Percentiles rank a stretch among this genome's conserved stretches.
Evolutionary conservation across 2,888 invertebrate genomes (phyloP).

Genomic region (Mystacides longicornis): DNA sequence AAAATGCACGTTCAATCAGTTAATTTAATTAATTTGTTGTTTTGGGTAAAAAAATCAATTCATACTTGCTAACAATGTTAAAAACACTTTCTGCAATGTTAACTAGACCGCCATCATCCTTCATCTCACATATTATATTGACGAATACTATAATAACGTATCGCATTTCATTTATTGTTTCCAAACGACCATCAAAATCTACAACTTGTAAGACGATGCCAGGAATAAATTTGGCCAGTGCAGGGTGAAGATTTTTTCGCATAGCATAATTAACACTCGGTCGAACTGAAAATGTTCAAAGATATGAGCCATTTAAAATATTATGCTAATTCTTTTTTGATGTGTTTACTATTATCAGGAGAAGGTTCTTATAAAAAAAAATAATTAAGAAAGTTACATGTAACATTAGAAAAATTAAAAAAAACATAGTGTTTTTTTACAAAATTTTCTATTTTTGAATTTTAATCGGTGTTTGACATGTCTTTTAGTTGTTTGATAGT

Average conservation of each 20-base stretch:
- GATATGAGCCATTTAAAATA: too few relatives aligned
- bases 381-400: too few relatives aligned
- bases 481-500: too few relatives aligned
- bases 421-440: too few relatives aligned
- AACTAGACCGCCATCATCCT: slow-evolving; percentile 40
- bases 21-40: too few relatives aligned
- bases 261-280: slow-evolving; percentile 42
- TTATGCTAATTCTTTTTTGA: too few relatives aligned
- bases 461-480: too few relatives aligned
- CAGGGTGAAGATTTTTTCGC: slow-evolving; percentile 36
- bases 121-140: slow-evolving; percentile 46
- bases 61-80: slow-evolving; percentile 39
- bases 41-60: not conserved
- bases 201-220: slow-evolving; percentile 54
- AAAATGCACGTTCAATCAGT: too few relatives aligned
- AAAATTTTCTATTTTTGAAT: too few relatives aligned
- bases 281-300: slow-evolving; percentile 34
- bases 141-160: slow-evolving; percentile 62
- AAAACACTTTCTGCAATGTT: slow-evolving; percentile 47
- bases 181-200: slow-evolving; percentile 59
- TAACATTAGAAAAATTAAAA: too few relatives aligned
- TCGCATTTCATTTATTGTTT: slow-evolving; percentile 66
- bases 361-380: too few relatives aligned
- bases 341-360: too few relatives aligned
- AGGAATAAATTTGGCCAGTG: slow-evolving; percentile 50